Evolutionary conservation across 1,140 invertebrate genomes (phyloP).

Genomic region (Coptotermes formosanus): DNA sequence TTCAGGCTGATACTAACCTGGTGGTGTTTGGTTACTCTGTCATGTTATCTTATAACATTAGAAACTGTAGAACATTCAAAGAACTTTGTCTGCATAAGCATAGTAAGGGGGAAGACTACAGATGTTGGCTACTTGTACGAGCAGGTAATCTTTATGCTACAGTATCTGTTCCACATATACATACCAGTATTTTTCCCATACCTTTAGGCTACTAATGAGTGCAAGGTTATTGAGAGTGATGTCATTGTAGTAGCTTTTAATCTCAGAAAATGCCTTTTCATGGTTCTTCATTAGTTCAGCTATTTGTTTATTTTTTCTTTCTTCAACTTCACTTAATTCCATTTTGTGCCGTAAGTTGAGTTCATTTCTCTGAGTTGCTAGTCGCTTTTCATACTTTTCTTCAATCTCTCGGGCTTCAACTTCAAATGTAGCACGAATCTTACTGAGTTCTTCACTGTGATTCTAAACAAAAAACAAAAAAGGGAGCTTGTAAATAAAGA

Average conservation of each 20-base stretch:
- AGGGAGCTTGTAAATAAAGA: too few species aligned
- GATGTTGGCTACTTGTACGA: too few species aligned
- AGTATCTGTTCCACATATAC: neutral
- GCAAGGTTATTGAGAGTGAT: slow-evolving; percentile 88
- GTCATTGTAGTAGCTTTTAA: slow-evolving; percentile 93
- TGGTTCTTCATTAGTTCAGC: slow-evolving; percentile 77
- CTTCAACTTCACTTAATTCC: slow-evolving; percentile 83
- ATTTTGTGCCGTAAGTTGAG: slow-evolving; percentile 71
- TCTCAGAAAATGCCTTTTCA: slow-evolving; percentile 79
- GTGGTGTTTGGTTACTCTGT: too few species aligned
- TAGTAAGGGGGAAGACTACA: too few species aligned
- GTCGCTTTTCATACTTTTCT: slow-evolving; percentile 76
- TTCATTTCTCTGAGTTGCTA: slow-evolving; percentile 69
- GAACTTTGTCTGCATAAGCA: too few species aligned
- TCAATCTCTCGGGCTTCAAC: slow-evolving; percentile 74
- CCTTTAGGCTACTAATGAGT: slow-evolving; percentile 76
- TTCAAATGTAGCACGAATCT: slow-evolving; percentile 69
- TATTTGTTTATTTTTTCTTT: slow-evolving; percentile 85
- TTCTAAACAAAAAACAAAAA: slow-evolving; percentile 42
- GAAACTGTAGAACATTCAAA: too few species aligned
- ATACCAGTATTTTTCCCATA: slow-evolving; percentile 40
- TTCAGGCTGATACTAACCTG: too few species aligned
- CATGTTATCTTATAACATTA: too few species aligned
- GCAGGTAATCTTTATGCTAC: too few species aligned
- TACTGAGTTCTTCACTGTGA: slow-evolving; percentile 63